phyloP scores from a whole-genome alignment of 2,888 invertebrate species.

The Epistrophe eligans region DNA sequence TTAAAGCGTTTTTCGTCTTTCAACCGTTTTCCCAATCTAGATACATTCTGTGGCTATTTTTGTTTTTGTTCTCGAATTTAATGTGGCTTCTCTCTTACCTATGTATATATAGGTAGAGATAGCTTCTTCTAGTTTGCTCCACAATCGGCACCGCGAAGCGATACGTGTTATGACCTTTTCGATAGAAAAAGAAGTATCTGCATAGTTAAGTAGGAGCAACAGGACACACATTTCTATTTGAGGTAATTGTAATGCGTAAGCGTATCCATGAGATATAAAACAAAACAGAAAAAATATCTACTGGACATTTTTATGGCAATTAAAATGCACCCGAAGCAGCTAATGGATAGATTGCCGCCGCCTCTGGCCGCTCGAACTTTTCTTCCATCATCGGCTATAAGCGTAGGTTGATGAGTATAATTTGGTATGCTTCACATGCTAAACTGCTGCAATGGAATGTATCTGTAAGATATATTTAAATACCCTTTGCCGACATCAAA shows the following conservation, averaged over 20 bases:
- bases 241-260: slow-evolving; percentile 73
- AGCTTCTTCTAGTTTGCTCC: slow-evolving; percentile 37
- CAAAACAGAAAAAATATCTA: slow-evolving; percentile 8
- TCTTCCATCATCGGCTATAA: background rate
- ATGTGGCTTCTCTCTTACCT: slow-evolving; percentile 43
- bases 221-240: slow-evolving; percentile 30
- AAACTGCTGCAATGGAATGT: slow-evolving; percentile 53
- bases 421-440: slow-evolving; percentile 69
- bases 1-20: slow-evolving; percentile 42
- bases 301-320: slow-evolving; percentile 72
- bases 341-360: slow-evolving; percentile 49
- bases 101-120: background rate
- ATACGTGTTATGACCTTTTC: slow-evolving; percentile 72
- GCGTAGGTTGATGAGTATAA: slow-evolving; percentile 63
- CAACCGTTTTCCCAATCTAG: slow-evolving; percentile 54
- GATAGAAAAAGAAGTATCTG: slow-evolving; percentile 34
- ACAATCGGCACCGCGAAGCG: slow-evolving; percentile 70
- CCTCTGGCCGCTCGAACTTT: background rate
- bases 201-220: slow-evolving; percentile 24
- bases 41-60: slow-evolving; percentile 22
- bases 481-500: slow-evolving; percentile 27
- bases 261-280: slow-evolving; percentile 60
- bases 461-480: slow-evolving; percentile 63
- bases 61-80: slow-evolving; percentile 34
- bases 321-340: slow-evolving; percentile 71